Conservation (phyloP, 1,140 invertebrate genomes). For the Solen grandis region DNA sequence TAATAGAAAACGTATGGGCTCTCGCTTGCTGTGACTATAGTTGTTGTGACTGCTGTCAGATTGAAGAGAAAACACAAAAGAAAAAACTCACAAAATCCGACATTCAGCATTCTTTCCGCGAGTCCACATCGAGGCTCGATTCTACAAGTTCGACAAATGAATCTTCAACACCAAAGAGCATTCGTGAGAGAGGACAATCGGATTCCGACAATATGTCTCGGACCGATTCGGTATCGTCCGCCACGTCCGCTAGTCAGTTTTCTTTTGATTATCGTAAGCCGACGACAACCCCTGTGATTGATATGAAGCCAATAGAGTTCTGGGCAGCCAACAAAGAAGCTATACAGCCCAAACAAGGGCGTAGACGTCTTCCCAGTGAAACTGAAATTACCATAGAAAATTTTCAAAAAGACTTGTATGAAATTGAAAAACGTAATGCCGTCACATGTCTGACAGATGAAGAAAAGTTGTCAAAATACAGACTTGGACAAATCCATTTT, state of each 20-base stretch:
- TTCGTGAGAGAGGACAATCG: constrained; percentile 59
- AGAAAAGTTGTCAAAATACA: constrained; percentile 76
- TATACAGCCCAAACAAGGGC: constrained; percentile 76
- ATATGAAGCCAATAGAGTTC: constrained; percentile 82
- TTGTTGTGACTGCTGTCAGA: constrained; percentile 60
- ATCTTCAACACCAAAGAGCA: constrained; percentile 59
- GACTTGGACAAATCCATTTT: constrained; percentile 80
- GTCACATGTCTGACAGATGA: constrained; percentile 77
- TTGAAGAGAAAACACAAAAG: constrained; percentile 37
- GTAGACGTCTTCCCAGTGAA: constrained; percentile 76
- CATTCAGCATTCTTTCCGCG: constrained; percentile 68
- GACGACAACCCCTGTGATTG: constrained; percentile 78
- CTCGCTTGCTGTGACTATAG: constrained; percentile 39
- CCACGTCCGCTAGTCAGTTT: constrained; percentile 62
- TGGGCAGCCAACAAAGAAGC: constrained; percentile 80
- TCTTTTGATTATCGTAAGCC: constrained; percentile 67
- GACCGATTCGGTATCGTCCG: constrained; percentile 75
- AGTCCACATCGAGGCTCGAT: constrained; percentile 62
- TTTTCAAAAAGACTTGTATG: constrained; percentile 79
- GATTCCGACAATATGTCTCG: constrained; percentile 70
- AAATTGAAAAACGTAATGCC: constrained; percentile 63
- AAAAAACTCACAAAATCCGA: constrained; percentile 65
- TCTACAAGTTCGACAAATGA: constrained; percentile 72
- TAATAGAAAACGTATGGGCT: constrained; percentile 40
- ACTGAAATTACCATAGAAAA: constrained; percentile 78